Evolutionary conservation across 2,113 vertebrate genomes (phyloP).

Genomic region (Cheirogaleus medius): DNA sequence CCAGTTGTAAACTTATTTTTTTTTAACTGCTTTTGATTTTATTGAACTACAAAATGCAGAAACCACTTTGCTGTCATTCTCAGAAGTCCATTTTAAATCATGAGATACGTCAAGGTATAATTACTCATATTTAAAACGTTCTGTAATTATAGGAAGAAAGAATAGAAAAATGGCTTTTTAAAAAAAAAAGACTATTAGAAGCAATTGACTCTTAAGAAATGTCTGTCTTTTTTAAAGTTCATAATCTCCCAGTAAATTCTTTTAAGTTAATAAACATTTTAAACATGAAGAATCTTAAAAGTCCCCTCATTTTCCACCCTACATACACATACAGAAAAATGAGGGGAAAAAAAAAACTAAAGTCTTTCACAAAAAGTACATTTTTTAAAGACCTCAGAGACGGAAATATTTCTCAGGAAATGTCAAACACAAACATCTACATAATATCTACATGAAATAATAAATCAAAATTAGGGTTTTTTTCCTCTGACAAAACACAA

Average conservation of each 20-base stretch:
- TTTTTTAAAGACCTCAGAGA: slow-evolving; percentile 51
- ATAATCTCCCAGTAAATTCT: slow-evolving; percentile 73
- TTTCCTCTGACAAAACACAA: slow-evolving; percentile 60
- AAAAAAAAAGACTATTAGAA: slow-evolving; percentile 48
- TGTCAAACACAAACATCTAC: slow-evolving; percentile 65
- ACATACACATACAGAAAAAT: neutral
- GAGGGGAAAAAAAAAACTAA: neutral
- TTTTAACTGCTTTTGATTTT: slow-evolving; percentile 73
- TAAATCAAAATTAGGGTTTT: slow-evolving; percentile 70
- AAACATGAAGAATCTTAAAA: slow-evolving; percentile 42
- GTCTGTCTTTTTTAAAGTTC: slow-evolving; percentile 70
- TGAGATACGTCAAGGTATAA: slow-evolving; percentile 66
- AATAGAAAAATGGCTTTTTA: slow-evolving; percentile 13
- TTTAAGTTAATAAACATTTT: slow-evolving; percentile 75
- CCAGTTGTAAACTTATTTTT: slow-evolving; percentile 58
- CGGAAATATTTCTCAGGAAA: slow-evolving; percentile 77
- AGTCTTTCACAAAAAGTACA: slow-evolving; percentile 53
- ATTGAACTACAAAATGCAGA: slow-evolving; percentile 61
- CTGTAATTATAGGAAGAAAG: slow-evolving; percentile 73
- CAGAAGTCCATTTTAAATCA: slow-evolving; percentile 70
- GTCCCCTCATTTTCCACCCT: neutral
- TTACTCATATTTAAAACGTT: slow-evolving; percentile 74
- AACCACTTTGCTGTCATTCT: slow-evolving; percentile 58
- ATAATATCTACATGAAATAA: slow-evolving; percentile 68
- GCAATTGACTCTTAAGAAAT: slow-evolving; percentile 68